phyloP scores from a whole-genome alignment of 2,797 vertebrate genomes.

The Acanthurus tractus region DNA sequence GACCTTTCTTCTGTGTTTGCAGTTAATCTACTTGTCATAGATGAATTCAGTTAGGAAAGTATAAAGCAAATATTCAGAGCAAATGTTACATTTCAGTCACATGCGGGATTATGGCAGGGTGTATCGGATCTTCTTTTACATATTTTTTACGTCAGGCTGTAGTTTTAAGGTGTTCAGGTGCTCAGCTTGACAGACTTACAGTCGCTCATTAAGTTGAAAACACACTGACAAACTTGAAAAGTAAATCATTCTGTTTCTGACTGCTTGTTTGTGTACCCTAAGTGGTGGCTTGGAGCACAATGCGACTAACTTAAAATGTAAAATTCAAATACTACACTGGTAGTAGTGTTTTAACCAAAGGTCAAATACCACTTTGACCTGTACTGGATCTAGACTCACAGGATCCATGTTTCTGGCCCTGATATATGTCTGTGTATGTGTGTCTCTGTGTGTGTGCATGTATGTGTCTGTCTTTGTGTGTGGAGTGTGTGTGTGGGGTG shows the following conservation, averaged over 20 bases:
- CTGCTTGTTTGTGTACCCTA: constrained; percentile 3
- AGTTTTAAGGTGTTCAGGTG: constrained; percentile 6
- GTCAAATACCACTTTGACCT: not conserved
- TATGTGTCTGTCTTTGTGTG: not conserved
- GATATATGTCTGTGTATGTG: constrained; percentile 1
- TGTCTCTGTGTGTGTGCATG: not conserved
- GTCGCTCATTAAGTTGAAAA: not conserved
- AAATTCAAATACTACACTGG: not conserved
- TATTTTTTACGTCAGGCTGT: not conserved
- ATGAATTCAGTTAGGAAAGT: not conserved
- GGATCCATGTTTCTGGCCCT: not conserved
- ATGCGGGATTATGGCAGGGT: not conserved
- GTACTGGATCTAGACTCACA: not conserved
- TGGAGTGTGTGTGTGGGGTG: not conserved
- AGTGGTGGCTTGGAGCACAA: not conserved
- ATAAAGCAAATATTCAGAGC: not conserved
- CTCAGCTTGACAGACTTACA: not conserved
- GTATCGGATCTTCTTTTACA: not conserved
- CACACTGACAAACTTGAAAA: constrained; percentile 1
- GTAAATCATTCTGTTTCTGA: not conserved
- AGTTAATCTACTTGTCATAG: not conserved
- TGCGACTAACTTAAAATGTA: constrained; percentile 17
- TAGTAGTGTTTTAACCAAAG: not conserved
- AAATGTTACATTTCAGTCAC: not conserved
- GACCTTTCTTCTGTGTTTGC: not conserved